Evolutionary conservation across 2,888 invertebrate genomes (phyloP).

Genomic region (Hypomecis atomaria): DNA sequence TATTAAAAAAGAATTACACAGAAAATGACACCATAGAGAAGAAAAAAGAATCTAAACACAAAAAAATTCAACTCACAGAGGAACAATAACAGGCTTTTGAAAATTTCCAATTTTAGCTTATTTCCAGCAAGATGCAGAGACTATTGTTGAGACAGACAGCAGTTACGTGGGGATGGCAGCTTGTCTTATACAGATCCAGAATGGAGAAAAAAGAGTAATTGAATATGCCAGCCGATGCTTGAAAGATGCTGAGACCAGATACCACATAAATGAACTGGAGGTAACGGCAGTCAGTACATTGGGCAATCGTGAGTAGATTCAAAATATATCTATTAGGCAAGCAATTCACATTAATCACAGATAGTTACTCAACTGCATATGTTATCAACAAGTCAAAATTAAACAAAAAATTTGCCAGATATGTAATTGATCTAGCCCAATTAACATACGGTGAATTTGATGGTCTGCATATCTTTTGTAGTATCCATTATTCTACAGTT

Average conservation of each 20-base stretch:
- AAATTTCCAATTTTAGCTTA: conserved; percentile 23
- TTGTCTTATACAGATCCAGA: conserved; percentile 16
- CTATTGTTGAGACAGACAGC: conserved; percentile 29
- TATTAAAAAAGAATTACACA: conserved; percentile 12
- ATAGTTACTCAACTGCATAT: conserved; percentile 30
- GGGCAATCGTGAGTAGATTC: conserved; percentile 24
- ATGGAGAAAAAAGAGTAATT: conserved; percentile 26
- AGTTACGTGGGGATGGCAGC: conserved; percentile 23
- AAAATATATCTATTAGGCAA: conserved; percentile 29
- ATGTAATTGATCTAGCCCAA: conserved; percentile 24
- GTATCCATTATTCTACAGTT: conserved; percentile 21
- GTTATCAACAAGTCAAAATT: conserved; percentile 29
- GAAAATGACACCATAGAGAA: background rate
- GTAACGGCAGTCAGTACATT: conserved; percentile 28
- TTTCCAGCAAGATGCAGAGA: conserved; percentile 31
- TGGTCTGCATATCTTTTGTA: conserved; percentile 15
- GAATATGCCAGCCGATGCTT: conserved; percentile 33
- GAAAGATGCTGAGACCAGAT: conserved; percentile 34
- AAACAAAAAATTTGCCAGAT: conserved; percentile 30
- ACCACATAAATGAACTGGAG: conserved; percentile 36
- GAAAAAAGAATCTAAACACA: conserved; percentile 3
- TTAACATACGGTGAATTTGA: conserved; percentile 22
- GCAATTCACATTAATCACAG: conserved; percentile 24
- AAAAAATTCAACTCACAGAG: conserved; percentile 3
- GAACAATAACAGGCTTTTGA: conserved; percentile 6